Conservation (phyloP, 2,888 invertebrate species). For the Asteroscopus sphinx region DNA sequence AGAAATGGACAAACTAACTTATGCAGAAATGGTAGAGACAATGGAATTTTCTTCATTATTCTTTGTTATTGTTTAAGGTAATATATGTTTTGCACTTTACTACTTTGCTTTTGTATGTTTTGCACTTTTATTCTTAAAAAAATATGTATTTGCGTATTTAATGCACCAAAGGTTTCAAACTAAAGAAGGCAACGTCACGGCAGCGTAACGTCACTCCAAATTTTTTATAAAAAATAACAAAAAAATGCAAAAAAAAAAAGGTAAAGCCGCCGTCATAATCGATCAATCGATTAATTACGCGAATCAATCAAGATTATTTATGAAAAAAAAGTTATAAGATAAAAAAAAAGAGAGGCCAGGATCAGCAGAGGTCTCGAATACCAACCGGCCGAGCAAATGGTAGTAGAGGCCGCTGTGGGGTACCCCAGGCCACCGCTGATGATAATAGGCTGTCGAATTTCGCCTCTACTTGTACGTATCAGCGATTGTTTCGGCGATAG, state of each 20-base stretch:
- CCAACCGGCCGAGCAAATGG: constrained; percentile 80
- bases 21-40: no score
- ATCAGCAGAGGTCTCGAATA: constrained; percentile 91
- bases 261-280: constrained; percentile 17
- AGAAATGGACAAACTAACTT: no score
- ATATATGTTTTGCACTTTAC: no score
- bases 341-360: constrained; percentile 81
- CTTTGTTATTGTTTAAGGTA: no score
- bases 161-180: background rate
- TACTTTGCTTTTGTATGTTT: no score
- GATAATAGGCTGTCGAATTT: constrained; percentile 77
- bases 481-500: constrained; percentile 67
- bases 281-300: constrained; percentile 76
- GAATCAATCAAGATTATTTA: constrained; percentile 84
- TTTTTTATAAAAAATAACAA: background rate
- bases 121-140: no score
- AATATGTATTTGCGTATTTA: no score
- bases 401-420: constrained; percentile 73
- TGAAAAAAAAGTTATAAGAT: constrained; percentile 80
- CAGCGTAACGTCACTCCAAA: background rate
- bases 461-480: constrained; percentile 70
- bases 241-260: constrained; percentile 13
- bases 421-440: constrained; percentile 90
- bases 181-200: background rate
- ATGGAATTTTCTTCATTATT: no score